phyloP scores from a whole-genome alignment of 2,797 vertebrate species.

The Girardinus metallicus region DNA sequence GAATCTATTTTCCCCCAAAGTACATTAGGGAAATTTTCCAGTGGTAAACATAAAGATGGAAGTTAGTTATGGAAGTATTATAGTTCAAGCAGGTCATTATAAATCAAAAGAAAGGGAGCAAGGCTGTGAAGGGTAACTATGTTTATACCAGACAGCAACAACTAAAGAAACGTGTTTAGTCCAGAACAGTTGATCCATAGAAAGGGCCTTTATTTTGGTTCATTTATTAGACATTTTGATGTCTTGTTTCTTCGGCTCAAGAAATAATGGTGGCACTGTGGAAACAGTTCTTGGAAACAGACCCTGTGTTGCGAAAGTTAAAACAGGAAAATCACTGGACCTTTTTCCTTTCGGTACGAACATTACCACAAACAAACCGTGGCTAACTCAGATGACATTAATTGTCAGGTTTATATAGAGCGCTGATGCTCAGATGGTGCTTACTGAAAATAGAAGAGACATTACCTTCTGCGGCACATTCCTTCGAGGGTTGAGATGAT shows the following conservation, averaged over 20 bases:
- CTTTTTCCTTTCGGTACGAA: conserved; percentile 27
- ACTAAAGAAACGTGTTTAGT: not conserved
- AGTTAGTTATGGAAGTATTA: not conserved
- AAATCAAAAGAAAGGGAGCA: not conserved
- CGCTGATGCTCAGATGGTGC: conserved; percentile 8
- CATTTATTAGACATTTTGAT: not conserved
- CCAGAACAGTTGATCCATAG: not conserved
- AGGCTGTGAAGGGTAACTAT: not conserved
- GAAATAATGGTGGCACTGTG: not conserved
- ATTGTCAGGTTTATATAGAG: conserved; percentile 60
- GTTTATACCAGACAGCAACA: not conserved
- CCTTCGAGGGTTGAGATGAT: conserved; percentile 57
- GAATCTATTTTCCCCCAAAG: not conserved
- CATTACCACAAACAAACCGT: conserved; percentile 62
- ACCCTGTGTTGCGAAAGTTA: conserved; percentile 22
- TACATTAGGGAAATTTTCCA: not conserved
- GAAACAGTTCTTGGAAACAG: conserved; percentile 27
- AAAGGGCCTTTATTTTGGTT: not conserved
- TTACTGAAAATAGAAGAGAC: conserved; percentile 23
- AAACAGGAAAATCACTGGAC: conserved; percentile 32
- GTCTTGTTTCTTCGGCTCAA: not conserved
- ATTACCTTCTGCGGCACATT: not conserved
- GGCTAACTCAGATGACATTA: conserved; percentile 37
- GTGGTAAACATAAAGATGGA: not conserved
- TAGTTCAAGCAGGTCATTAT: not conserved